Evolutionary conservation across 2,797 vertebrate genomes (phyloP).

Genomic region (Pseudocheirus occidentalis): DNA sequence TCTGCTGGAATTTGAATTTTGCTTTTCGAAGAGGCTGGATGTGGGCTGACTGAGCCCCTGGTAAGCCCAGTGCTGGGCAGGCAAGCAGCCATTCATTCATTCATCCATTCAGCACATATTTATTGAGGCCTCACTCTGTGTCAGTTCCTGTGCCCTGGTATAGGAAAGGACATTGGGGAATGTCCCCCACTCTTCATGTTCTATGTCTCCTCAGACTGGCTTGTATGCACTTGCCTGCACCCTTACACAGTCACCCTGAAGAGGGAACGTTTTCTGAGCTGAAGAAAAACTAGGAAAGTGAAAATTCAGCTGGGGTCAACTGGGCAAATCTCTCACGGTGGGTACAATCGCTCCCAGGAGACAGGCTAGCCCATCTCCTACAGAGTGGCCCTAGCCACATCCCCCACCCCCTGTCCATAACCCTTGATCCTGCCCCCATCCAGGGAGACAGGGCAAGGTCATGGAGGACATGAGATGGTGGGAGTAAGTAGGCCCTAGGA

Average conservation of each 20-base stretch:
- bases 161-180: not conserved
- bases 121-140: not conserved
- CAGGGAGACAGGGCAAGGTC: not conserved
- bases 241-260: not conserved
- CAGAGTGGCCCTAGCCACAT: not conserved
- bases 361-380: not conserved
- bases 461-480: not conserved
- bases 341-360: not conserved
- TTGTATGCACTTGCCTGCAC: not conserved
- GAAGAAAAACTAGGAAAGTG: not conserved
- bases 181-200: not conserved
- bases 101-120: not conserved
- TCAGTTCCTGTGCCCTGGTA: not conserved
- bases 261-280: not conserved
- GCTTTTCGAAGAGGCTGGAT: not conserved
- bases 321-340: not conserved
- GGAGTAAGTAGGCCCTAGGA: not conserved
- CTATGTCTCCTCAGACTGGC: not conserved
- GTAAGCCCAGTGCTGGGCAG: not conserved
- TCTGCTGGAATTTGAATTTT: not conserved
- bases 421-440: not conserved
- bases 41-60: no score
- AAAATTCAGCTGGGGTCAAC: no score
- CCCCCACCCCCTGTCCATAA: no score
- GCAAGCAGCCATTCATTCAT: not conserved